Conservation (phyloP, 1,140 invertebrate species). For the Ephestia elutella region DNA sequence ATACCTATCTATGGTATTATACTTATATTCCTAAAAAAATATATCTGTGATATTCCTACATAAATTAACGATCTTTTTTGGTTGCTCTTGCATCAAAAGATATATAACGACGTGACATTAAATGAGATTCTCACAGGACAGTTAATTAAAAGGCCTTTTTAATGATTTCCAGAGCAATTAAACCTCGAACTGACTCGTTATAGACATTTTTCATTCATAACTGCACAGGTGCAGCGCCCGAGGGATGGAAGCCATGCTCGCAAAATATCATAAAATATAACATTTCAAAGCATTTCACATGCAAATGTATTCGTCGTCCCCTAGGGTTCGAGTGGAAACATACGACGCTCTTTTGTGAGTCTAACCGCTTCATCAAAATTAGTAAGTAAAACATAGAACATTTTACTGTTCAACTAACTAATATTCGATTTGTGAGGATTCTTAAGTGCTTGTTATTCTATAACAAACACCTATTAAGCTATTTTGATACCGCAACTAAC, state of each 20-base stretch:
- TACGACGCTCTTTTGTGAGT: not conserved
- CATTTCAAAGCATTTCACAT: constrained; percentile 13
- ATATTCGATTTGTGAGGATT: no score
- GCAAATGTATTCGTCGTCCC: constrained; percentile 20
- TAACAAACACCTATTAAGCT: no score
- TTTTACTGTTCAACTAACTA: no score
- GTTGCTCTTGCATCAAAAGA: no score
- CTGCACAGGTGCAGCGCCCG: constrained; percentile 5
- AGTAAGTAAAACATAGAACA: no score
- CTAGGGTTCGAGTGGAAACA: constrained; percentile 10
- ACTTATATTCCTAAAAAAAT: no score
- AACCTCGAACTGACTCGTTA: not conserved
- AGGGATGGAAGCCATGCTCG: constrained; percentile 5
- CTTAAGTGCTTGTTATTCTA: no score
- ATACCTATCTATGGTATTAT: no score
- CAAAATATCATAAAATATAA: constrained; percentile 14
- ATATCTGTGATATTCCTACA: no score
- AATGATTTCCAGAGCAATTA: not conserved
- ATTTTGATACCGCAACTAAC: no score
- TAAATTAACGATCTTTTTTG: no score
- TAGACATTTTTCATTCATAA: constrained; percentile 14
- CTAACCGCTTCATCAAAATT: not conserved
- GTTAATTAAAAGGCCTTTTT: not conserved
- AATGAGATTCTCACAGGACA: not conserved
- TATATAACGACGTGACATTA: not conserved